These are phyloP conservation scores for Synergus laeviventris DNA, from an alignment of 2,888 invertebrate species.

Conservation along the genomic window DNA sequence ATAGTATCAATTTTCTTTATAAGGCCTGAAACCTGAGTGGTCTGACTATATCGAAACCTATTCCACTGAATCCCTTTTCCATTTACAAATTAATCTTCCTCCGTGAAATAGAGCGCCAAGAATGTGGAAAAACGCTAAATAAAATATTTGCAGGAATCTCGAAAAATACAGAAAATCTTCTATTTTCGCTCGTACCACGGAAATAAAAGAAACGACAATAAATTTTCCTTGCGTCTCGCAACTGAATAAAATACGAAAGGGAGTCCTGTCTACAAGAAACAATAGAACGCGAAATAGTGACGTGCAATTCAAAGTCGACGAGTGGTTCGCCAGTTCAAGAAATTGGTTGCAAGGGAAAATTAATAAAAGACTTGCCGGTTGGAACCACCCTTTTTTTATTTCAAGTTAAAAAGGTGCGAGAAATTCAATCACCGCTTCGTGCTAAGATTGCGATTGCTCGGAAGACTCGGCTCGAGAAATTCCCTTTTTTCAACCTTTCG, in stretches of 20 bases:
- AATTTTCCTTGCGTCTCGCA: background rate
- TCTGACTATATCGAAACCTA: background rate
- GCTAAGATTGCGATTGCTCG: background rate
- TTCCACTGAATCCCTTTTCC: background rate
- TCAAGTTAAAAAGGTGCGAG: conserved; percentile 29
- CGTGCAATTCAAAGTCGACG: background rate
- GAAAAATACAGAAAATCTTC: background rate
- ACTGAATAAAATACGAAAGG: conserved; percentile 24
- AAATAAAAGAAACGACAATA: background rate
- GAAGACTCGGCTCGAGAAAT: conserved; percentile 29
- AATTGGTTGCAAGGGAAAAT: conserved; percentile 21
- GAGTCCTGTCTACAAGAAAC: conserved; percentile 6
- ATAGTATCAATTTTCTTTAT: background rate
- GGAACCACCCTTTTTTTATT: conserved; percentile 13
- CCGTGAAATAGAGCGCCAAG: background rate
- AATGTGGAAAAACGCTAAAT: background rate
- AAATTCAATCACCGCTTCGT: conserved; percentile 38
- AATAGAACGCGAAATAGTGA: conserved; percentile 13
- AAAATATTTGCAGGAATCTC: background rate
- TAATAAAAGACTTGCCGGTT: conserved; percentile 28
- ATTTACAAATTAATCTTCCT: background rate
- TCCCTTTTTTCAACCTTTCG: conserved; percentile 12
- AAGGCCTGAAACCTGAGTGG: background rate
- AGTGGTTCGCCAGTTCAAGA: background rate
- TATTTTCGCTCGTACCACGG: background rate